Evolutionary conservation across 2,113 vertebrate species (phyloP).

Genomic region (Sturnus vulgaris): DNA sequence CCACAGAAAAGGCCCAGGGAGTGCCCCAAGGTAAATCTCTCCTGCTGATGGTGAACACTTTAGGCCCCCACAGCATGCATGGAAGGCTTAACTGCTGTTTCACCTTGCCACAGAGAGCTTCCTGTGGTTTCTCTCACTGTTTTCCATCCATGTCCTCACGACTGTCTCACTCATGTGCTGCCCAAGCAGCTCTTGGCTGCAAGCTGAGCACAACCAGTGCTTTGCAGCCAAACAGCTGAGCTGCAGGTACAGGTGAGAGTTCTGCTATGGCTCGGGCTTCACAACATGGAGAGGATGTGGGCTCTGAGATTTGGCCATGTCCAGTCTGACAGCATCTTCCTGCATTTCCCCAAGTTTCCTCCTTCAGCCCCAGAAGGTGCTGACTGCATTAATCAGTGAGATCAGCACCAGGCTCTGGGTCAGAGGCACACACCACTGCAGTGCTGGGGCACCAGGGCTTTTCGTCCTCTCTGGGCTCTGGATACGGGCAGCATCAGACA

Average conservation of each 20-base stretch:
- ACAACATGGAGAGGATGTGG: accelerated
- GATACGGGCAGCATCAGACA: background rate
- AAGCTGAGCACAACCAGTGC: background rate
- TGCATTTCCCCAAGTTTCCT: accelerated
- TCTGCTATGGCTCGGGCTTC: accelerated
- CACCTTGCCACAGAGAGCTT: accelerated
- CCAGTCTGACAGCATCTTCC: background rate
- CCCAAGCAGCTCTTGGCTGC: background rate
- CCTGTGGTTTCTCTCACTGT: accelerated
- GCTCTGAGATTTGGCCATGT: background rate
- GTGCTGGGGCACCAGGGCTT: background rate
- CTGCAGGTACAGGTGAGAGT: accelerated
- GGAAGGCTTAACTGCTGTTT: background rate
- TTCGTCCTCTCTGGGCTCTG: background rate
- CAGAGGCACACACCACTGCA: background rate
- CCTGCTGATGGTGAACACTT: background rate
- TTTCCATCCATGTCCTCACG: background rate
- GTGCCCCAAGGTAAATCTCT: background rate
- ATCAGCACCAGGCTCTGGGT: background rate
- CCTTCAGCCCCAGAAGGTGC: background rate
- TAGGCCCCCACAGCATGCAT: background rate
- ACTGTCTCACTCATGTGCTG: background rate
- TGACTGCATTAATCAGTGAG: background rate
- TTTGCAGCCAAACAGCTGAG: background rate
- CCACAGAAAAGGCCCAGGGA: background rate